Base-by-base conservation (phyloP, 2,797 vertebrate genomes). In the Antrozous pallidus region DNA sequence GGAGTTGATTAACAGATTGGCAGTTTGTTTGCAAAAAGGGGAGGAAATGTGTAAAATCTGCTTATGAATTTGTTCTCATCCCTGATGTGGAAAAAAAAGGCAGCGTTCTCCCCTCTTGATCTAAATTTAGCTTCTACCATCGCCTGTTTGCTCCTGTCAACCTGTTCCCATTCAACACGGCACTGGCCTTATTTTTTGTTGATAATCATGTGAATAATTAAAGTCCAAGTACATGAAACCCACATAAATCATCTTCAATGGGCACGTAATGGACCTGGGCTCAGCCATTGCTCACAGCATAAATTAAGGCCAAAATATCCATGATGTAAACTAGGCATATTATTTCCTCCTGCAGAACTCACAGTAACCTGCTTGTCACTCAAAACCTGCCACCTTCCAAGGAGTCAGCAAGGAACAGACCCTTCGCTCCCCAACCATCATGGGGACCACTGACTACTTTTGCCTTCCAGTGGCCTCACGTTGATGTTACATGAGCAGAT, bases 151-250 rank as follows among this genome's bases (percentile, higher is more conserved):
- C 91, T 92, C 84, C 67, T 96, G 94, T 96, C 93, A 97, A 94
- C 83, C 90, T 45, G 95, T 95, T 98, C 97, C 95, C 77, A 88
- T 97, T 96, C 97, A 82, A 49, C 92, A 84, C 69, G 88, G 70
- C 67, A 96, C 93, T 54, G 82, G 95, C 94, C 95, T 98, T 98
- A 98, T 98, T 98, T 98, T 98, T 98, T 98, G 98, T 98, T 98
- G 98, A 98, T 98, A 98, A 97, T 98, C 97, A 97, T 97, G 96
- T 98, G 96, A 98, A 98, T 98, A 98, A 98, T 98, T 98, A 97
- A 98, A 98, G 96, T 93, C 96, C 90, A 96, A 97, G 97, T 96
- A 96, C 67, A 86, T 96, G 97, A 98, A 98, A 95, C 81, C 6
- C 95, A 96, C 94, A 97, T 98, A 98, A 98, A 98, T 98, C 95